These are phyloP conservation scores for Drosophila guanche DNA, from an alignment of 1,140 invertebrate genomes.

Conservation along the genomic window DNA sequence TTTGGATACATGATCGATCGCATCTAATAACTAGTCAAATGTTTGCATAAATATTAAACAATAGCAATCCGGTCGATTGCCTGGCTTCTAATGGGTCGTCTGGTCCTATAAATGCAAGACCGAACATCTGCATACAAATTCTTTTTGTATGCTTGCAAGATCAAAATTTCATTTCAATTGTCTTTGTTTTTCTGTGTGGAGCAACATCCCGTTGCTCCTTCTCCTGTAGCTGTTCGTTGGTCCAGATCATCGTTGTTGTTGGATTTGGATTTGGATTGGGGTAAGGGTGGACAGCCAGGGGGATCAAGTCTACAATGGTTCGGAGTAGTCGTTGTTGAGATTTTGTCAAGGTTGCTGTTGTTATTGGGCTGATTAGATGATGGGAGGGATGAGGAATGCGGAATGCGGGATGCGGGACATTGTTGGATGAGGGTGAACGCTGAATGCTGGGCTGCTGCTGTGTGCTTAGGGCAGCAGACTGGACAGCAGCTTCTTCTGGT, in stretches of 20 bases:
- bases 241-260: too few species aligned
- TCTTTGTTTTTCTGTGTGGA: constrained; percentile 1
- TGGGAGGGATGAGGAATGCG: not conserved
- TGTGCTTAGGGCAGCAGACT: constrained; percentile 53
- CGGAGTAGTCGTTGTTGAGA: constrained; percentile 43
- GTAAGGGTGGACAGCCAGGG: too few species aligned
- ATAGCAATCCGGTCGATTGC: constrained; percentile 16
- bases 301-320: too few species aligned
- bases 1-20: not conserved
- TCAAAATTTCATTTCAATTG: constrained; percentile 7
- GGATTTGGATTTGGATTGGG: too few species aligned
- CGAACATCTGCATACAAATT: constrained; percentile 12
- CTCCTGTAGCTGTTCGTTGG: too few species aligned
- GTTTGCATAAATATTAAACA: constrained; percentile 35
- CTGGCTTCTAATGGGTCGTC: constrained; percentile 22
- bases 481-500: constrained; percentile 76
- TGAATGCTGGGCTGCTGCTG: not conserved
- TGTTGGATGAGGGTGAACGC: not conserved
- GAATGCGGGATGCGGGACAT: constrained; percentile 1
- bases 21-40: constrained; percentile 14
- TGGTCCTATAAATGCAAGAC: constrained; percentile 43
- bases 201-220: too few species aligned
- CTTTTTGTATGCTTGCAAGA: constrained; percentile 5
- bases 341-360: constrained; percentile 46
- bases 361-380: constrained; percentile 30